Evolutionary conservation across 2,797 vertebrate genomes (phyloP).

Genomic region (Euthynnus affinis): DNA sequence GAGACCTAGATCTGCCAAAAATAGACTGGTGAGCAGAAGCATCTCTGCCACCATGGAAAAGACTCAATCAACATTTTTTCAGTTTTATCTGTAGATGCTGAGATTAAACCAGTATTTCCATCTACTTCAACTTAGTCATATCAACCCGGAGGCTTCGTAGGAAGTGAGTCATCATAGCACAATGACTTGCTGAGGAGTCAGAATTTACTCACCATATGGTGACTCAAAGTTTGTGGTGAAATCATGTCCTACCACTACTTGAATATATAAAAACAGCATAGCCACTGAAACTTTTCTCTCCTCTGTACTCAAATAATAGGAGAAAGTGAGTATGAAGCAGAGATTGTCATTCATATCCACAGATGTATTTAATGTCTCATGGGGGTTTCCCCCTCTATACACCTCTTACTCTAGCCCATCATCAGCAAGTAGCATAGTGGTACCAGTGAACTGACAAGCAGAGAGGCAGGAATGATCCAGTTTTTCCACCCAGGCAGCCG

Average conservation of each 20-base stretch:
- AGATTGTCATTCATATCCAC: constrained; percentile 59
- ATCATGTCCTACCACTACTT: constrained; percentile 12
- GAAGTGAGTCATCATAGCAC: constrained; percentile 56
- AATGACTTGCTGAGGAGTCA: constrained; percentile 47
- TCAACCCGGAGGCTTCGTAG: constrained; percentile 33
- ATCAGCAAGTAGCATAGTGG: constrained; percentile 49
- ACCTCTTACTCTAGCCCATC: constrained; percentile 29
- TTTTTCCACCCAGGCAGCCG: constrained; percentile 70
- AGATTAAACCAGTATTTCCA: constrained; percentile 27
- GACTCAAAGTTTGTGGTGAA: constrained; percentile 37
- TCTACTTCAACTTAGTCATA: constrained; percentile 49
- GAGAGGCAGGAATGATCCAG: constrained; percentile 67
- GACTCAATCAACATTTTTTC: background rate
- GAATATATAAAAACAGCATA: background rate
- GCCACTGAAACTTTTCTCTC: constrained; percentile 34
- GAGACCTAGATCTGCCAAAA: background rate
- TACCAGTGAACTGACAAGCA: constrained; percentile 57
- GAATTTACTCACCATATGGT: constrained; percentile 31
- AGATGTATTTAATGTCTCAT: constrained; percentile 43
- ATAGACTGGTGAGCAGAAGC: background rate
- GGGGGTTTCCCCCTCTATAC: constrained; percentile 47
- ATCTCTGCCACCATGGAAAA: constrained; percentile 5
- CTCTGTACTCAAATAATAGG: constrained; percentile 12
- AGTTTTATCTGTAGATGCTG: constrained; percentile 14
- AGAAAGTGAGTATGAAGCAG: constrained; percentile 52